Percentiles rank a stretch among this genome's conserved stretches.
Conservation (phyloP, 2,888 invertebrate genomes). For the Neoascia interrupta region DNA sequence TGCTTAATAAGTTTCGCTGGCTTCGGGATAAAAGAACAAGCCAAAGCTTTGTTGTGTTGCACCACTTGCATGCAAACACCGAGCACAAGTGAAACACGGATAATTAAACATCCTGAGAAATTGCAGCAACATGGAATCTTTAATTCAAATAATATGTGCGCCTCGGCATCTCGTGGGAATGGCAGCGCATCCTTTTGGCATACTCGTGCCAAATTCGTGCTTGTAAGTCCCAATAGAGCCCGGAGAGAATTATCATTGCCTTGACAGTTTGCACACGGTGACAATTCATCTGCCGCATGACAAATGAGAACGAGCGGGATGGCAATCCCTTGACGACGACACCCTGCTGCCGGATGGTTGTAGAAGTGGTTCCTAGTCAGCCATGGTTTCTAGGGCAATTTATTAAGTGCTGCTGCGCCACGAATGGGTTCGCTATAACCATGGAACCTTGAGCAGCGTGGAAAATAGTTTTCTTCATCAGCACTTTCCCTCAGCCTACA, state of each 20-base stretch:
- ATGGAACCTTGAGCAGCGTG: constrained; percentile 34
- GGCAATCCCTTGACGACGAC: constrained; percentile 19
- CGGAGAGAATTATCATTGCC: constrained; percentile 62
- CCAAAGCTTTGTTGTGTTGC: constrained; percentile 2
- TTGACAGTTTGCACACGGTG: constrained; percentile 53
- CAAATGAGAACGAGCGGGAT: constrained; percentile 5
- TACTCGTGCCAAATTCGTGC: constrained; percentile 39
- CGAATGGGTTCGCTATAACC: constrained; percentile 3
- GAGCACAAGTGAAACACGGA: constrained; percentile 41
- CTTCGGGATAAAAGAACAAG: not conserved
- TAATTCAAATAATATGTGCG: constrained; percentile 14
- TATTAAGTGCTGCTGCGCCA: constrained; percentile 53
- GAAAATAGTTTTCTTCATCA: constrained; percentile 54
- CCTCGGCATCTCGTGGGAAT: not conserved
- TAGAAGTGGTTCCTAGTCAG: constrained; percentile 31
- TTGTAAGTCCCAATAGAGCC: constrained; percentile 34
- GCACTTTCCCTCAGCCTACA: constrained; percentile 30
- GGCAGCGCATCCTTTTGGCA: not conserved
- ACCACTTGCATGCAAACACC: constrained; percentile 18
- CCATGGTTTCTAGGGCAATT: constrained; percentile 59
- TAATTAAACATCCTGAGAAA: constrained; percentile 61
- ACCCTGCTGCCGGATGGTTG: not conserved
- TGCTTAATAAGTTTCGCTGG: constrained; percentile 37
- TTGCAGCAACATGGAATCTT: constrained; percentile 34
- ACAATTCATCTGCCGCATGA: constrained; percentile 56